These are phyloP conservation scores for Lagodon rhomboides DNA, from an alignment of 2,797 vertebrate species.

Conservation along the genomic window DNA sequence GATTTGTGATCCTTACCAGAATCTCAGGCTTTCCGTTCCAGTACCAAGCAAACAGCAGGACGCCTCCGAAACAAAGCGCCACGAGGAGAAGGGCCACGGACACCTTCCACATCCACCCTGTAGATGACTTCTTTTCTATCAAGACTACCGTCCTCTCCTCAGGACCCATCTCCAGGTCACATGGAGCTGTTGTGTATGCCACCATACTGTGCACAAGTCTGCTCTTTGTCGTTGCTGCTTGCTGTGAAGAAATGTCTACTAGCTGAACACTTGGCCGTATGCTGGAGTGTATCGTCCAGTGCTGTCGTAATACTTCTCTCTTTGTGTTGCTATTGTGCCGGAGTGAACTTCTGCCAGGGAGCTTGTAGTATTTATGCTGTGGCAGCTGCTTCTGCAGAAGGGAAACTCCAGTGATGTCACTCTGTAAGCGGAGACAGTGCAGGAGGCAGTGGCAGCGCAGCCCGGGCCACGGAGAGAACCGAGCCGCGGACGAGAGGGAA, in stretches of 20 bases:
- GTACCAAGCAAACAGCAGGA: slow-evolving; percentile 62
- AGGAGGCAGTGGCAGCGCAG: slow-evolving; percentile 59
- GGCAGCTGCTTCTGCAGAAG: slow-evolving; percentile 55
- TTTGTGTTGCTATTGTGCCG: slow-evolving; percentile 55
- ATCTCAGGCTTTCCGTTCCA: slow-evolving; percentile 42
- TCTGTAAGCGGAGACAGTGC: slow-evolving; percentile 66
- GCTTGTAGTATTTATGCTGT: slow-evolving; percentile 77
- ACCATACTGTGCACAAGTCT: slow-evolving; percentile 55
- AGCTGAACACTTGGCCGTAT: slow-evolving; percentile 4
- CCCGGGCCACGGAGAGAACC: slow-evolving; percentile 40
- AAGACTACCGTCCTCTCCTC: slow-evolving; percentile 66
- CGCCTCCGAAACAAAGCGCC: slow-evolving; percentile 59
- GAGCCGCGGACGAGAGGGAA: slow-evolving; percentile 58
- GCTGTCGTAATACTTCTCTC: slow-evolving; percentile 26
- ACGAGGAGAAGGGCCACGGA: slow-evolving; percentile 32
- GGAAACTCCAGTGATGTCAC: slow-evolving; percentile 89
- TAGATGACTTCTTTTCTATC: slow-evolving; percentile 66
- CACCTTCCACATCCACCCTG: slow-evolving; percentile 65
- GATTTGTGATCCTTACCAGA: slow-evolving; percentile 44
- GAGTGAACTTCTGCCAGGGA: slow-evolving; percentile 67
- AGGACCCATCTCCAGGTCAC: slow-evolving; percentile 69
- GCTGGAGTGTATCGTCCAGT: neutral
- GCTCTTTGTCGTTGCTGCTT: neutral
- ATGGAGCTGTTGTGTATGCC: slow-evolving; percentile 53
- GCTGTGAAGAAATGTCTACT: neutral